Conservation (phyloP, 2,113 vertebrate species). For the Onychostruthus taczanowskii region DNA sequence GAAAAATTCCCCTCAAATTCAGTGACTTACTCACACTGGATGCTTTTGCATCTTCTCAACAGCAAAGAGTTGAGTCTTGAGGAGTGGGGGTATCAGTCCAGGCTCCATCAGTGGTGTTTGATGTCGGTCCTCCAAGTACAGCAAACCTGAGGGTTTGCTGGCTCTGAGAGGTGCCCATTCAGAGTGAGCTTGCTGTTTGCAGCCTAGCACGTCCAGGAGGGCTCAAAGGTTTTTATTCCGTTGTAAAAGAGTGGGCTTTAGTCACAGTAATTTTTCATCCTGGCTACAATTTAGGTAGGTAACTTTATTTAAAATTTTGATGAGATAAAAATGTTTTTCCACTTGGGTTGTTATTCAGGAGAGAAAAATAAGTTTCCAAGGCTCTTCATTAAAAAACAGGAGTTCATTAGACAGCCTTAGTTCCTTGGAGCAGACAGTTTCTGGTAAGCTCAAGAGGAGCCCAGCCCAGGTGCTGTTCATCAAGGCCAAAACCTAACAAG, state of each 20-base stretch:
- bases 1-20: background rate
- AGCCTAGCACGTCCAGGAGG: background rate
- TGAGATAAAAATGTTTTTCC: background rate
- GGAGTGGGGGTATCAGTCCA: too few relatives aligned
- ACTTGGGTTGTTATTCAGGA: background rate
- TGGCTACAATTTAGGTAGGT: background rate
- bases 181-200: background rate
- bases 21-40: background rate
- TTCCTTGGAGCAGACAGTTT: background rate
- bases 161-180: background rate
- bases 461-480: background rate
- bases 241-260: background rate
- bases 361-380: background rate
- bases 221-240: background rate
- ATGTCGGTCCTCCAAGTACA: accelerated
- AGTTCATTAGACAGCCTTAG: background rate
- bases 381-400: background rate
- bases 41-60: background rate
- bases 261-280: background rate
- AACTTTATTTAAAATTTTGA: background rate
- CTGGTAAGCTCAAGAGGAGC: background rate
- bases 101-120: accelerated
- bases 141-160: background rate
- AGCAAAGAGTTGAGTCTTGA: background rate
- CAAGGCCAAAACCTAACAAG: background rate